A percentile compares a stretch with the other conserved stretches of the same genome.
phyloP scores from a whole-genome alignment of 2,888 invertebrate species.

The Caenorhabditis sp. region DNA sequence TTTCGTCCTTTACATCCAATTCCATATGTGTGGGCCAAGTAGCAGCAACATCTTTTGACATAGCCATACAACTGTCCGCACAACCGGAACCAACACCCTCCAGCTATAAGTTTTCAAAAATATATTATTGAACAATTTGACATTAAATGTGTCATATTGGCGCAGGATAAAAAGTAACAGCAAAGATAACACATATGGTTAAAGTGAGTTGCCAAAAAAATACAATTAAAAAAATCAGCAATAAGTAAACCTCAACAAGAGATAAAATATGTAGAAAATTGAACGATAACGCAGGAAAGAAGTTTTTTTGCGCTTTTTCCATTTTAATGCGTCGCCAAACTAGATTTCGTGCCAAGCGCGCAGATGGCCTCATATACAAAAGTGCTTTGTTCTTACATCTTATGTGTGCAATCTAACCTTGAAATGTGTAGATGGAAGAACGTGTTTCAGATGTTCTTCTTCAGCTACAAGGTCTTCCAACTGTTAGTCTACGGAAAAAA shows the following conservation, averaged over 20 bases:
- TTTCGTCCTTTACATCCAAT: conserved; percentile 37
- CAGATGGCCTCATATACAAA: conserved; percentile 61
- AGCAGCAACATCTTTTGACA: conserved; percentile 56
- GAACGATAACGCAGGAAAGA: conserved; percentile 32
- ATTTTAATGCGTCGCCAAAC: conserved; percentile 52
- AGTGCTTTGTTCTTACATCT: conserved; percentile 62
- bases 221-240: no score
- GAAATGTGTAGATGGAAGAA: conserved; percentile 32
- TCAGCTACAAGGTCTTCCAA: conserved; percentile 25
- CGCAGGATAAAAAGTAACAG: no score
- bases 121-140: not conserved
- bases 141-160: no score
- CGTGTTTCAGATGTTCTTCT: conserved; percentile 58
- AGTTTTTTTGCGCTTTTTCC: conserved; percentile 26
- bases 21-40: conserved; percentile 54
- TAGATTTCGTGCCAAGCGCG: conserved; percentile 62
- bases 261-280: no score
- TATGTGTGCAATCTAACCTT: conserved; percentile 61
- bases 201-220: no score
- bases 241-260: no score
- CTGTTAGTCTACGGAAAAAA: not conserved
- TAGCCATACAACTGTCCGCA: conserved; percentile 64
- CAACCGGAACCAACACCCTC: conserved; percentile 71
- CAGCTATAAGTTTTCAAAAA: conserved; percentile 60
- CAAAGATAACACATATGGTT: no score